phyloP scores from a whole-genome alignment of 2,113 vertebrate species.

The Phyllopteryx taeniolatus region DNA sequence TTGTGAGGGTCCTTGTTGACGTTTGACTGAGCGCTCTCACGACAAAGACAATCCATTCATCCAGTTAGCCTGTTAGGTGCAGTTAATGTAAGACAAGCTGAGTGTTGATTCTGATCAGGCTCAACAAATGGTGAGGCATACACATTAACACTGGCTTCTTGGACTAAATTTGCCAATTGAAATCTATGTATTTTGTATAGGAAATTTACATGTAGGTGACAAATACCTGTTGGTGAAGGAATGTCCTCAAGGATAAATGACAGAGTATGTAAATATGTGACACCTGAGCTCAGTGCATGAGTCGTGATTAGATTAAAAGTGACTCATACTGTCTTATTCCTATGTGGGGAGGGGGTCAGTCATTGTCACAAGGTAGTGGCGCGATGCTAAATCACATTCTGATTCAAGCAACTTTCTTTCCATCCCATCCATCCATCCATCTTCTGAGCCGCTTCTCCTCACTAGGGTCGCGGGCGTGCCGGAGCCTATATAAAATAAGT shows the following conservation, averaged over 20 bases:
- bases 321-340: constrained; percentile 35
- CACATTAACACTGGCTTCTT: background rate
- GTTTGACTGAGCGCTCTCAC: constrained; percentile 28
- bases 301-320: constrained; percentile 51
- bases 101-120: constrained; percentile 4
- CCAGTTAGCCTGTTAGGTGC: constrained; percentile 19
- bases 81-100: background rate
- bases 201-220: background rate
- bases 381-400: constrained; percentile 15
- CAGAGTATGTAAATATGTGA: constrained; percentile 12
- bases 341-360: constrained; percentile 1
- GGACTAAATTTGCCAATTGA: background rate
- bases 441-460: too few species aligned
- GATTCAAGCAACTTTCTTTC: background rate
- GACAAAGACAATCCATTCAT: constrained; percentile 17
- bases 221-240: background rate
- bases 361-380: constrained; percentile 25
- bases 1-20: constrained; percentile 38
- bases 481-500: too few species aligned
- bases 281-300: constrained; percentile 25
- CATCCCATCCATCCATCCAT: too few species aligned
- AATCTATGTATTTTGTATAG: background rate
- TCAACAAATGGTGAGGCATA: background rate
- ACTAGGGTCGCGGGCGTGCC: too few species aligned
- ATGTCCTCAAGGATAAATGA: constrained; percentile 4